These are phyloP conservation scores for Caerostris extrusa DNA, from an alignment of 1,140 invertebrate genomes.

Conservation along the genomic window DNA sequence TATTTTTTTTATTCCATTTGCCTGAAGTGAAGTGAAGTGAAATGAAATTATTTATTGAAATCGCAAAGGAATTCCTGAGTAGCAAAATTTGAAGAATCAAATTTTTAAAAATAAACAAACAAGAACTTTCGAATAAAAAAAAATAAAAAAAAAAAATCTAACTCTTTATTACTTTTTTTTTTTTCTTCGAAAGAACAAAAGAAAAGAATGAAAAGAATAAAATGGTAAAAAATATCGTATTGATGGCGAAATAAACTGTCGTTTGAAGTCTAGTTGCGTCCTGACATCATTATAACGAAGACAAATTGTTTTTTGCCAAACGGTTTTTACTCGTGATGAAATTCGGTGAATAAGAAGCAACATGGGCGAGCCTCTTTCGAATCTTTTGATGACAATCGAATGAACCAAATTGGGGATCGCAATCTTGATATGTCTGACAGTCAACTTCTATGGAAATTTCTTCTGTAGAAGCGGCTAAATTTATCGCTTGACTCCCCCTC, in stretches of 20 bases:
- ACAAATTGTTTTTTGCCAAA: constrained; percentile 58
- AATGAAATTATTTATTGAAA: constrained; percentile 60
- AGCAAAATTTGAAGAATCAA: constrained; percentile 5
- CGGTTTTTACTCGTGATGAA: constrained; percentile 37
- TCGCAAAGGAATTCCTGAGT: constrained; percentile 13
- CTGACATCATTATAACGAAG: constrained; percentile 53
- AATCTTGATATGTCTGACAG: neutral
- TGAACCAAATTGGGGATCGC: constrained; percentile 11
- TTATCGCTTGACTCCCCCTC: no score
- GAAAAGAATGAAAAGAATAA: neutral
- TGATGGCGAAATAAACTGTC: constrained; percentile 31
- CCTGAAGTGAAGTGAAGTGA: neutral
- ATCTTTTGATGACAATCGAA: neutral
- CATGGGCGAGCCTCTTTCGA: neutral
- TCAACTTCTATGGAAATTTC: neutral
- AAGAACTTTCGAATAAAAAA: neutral
- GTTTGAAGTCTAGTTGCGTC: constrained; percentile 33
- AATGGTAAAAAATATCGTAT: neutral
- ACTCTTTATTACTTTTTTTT: no score
- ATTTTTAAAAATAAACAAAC: constrained; percentile 21
- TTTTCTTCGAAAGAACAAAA: neutral
- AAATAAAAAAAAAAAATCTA: no score
- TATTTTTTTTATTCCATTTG: neutral
- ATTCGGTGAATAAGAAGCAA: neutral
- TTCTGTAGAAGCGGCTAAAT: neutral